Evolutionary conservation across 2,888 invertebrate species (phyloP).

Genomic region (Macropis europaea): DNA sequence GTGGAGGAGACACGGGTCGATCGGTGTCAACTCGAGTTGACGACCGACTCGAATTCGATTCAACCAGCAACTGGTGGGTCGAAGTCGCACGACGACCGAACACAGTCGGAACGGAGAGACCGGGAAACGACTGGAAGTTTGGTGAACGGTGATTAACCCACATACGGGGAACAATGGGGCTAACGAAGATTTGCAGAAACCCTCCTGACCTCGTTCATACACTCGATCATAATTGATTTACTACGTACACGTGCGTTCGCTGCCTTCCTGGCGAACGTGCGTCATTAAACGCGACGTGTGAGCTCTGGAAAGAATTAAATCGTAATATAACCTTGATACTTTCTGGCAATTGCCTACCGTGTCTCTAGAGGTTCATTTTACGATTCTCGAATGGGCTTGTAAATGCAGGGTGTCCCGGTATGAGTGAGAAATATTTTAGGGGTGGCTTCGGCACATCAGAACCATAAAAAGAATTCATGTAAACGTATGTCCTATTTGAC

Average conservation of each 20-base stretch:
- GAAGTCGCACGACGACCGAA: neutral
- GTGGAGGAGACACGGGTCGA: conserved; percentile 5
- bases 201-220: conserved; percentile 37
- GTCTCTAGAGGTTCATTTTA: too few relatives aligned
- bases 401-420: too few relatives aligned
- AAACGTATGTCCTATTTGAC: too few relatives aligned
- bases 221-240: conserved; percentile 47
- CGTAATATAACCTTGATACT: too few relatives aligned
- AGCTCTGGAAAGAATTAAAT: too few relatives aligned
- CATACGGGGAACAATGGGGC: conserved; percentile 52
- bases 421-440: too few relatives aligned
- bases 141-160: conserved; percentile 57
- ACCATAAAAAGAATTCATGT: too few relatives aligned
- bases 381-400: too few relatives aligned
- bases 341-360: too few relatives aligned
- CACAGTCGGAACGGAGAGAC: conserved; percentile 12
- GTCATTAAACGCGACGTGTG: too few relatives aligned
- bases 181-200: conserved; percentile 58
- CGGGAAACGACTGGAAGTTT: conserved; percentile 39
- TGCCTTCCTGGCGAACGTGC: too few relatives aligned
- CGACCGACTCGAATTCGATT: conserved; percentile 27
- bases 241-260: conserved; percentile 5
- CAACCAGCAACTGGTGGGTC: conserved; percentile 46
- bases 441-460: too few relatives aligned
- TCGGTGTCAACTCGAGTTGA: conserved; percentile 20